Base-by-base conservation (phyloP, 2,113 vertebrate genomes). In the Euleptes europaea region DNA sequence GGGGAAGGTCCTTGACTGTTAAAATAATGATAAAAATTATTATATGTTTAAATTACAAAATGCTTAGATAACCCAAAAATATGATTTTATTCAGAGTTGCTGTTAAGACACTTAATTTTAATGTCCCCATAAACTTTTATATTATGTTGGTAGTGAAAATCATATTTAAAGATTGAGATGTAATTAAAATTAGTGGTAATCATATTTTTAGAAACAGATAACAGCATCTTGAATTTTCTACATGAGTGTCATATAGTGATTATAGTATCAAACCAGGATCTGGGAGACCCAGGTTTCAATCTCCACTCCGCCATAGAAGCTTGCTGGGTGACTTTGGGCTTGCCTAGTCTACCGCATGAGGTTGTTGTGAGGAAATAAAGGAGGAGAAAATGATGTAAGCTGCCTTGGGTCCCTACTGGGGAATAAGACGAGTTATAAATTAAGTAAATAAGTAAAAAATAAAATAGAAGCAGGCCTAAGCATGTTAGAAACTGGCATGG, bases 1-100 rank as follows among this genome's bases (percentile, higher is more conserved):
- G 95, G 72, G 98, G 98, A 90, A 99, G 96, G 92, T 99, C 98
- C 91, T 99, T 99, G 86, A 98, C 99, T 99, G 96, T 91, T 77
- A 87, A 95, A 80, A 80, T 47, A 83, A 83, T 28, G 12, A 78
- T 84, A 67, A 0, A 47, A 12, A 78, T 66, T 51, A 85, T 78
- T 72, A 71, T 23, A 19, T 23, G 84, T 88, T 89, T 57, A 90
- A 2, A 5, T 84, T 81, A 0, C 23, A 87, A 6, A 11, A 85
- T 13, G 8, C 40, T 73, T 91, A 54, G 57, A 84, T 14, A 89
- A 60, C 9, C 78, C 84, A 14, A 74, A 88, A 75, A 63, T 0
- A 1, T 3, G 33, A 5, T n/a, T 84, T 72, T 82, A 17, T 15
- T 84, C 72, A 65, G 5, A 79, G n/a, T 35, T 7, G 23, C 6